Evolutionary conservation across 2,888 invertebrate species (phyloP).

Genomic region (Drosophila birchii): DNA sequence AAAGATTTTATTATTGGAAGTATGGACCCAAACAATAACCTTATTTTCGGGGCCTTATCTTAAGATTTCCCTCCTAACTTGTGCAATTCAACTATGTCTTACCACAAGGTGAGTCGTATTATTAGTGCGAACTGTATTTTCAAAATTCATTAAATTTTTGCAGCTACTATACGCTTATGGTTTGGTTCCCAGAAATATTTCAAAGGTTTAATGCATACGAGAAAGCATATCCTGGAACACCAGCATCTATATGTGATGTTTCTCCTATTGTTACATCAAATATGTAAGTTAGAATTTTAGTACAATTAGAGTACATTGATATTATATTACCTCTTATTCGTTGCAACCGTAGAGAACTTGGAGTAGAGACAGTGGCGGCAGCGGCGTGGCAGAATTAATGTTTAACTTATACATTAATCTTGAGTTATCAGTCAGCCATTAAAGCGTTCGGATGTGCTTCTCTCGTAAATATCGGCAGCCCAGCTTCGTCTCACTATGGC

Average conservation of each 20-base stretch:
- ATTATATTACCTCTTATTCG: background rate
- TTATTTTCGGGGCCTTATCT: slow-evolving; percentile 91
- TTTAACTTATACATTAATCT: too few species aligned
- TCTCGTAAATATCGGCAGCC: background rate
- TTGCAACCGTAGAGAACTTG: too few species aligned
- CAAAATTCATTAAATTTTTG: slow-evolving; percentile 54
- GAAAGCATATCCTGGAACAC: slow-evolving; percentile 87
- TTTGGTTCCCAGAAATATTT: slow-evolving; percentile 96
- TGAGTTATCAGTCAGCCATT: too few species aligned
- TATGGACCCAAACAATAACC: slow-evolving; percentile 90
- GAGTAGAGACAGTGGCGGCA: too few species aligned
- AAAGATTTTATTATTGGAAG: slow-evolving; percentile 88
- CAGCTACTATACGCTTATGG: slow-evolving; percentile 95
- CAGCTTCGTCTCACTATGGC: background rate
- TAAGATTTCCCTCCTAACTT: slow-evolving; percentile 90
- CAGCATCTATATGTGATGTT: slow-evolving; percentile 91
- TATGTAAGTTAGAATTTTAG: slow-evolving; percentile 55
- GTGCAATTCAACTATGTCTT: slow-evolving; percentile 93
- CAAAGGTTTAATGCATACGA: slow-evolving; percentile 92
- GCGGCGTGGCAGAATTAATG: too few species aligned
- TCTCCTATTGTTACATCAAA: slow-evolving; percentile 87
- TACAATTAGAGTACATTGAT: background rate
- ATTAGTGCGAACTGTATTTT: too few species aligned
- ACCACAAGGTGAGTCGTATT: slow-evolving; percentile 88
- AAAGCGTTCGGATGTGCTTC: background rate